Evolutionary conservation across 2,113 vertebrate species (phyloP).

Genomic region (Microcebus lehilahytsara): DNA sequence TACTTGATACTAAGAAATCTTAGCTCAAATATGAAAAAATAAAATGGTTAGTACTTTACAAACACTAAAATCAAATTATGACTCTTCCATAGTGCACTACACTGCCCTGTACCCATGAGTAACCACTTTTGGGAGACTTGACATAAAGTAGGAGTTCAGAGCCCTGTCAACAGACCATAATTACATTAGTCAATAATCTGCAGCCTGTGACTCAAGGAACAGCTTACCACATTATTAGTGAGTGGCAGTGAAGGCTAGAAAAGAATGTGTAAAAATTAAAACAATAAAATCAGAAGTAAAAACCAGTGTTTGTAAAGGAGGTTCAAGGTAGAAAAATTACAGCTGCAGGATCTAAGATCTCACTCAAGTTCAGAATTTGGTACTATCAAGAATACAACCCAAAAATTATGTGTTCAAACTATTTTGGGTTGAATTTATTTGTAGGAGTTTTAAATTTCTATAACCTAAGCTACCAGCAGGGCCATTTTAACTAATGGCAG

Average conservation of each 20-base stretch:
- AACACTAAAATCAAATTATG: not conserved
- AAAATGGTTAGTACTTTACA: not conserved
- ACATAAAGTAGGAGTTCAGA: conserved; percentile 34
- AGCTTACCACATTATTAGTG: conserved; percentile 37
- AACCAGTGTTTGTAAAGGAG: not conserved
- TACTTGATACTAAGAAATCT: not conserved
- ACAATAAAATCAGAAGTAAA: conserved; percentile 53
- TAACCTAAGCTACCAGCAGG: not conserved
- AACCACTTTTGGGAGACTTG: not conserved
- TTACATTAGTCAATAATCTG: conserved; percentile 64
- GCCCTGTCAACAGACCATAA: conserved; percentile 50
- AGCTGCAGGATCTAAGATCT: conserved; percentile 4
- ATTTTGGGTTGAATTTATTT: not conserved
- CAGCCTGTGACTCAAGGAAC: conserved; percentile 47
- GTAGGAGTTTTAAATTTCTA: not conserved
- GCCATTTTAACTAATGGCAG: not conserved
- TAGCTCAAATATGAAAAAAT: not conserved
- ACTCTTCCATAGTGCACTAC: not conserved
- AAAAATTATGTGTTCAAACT: not conserved
- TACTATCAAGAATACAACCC: conserved; percentile 17
- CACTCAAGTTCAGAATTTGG: not conserved
- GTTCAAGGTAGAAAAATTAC: conserved; percentile 50
- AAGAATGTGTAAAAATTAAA: conserved; percentile 69
- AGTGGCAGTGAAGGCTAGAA: conserved; percentile 39
- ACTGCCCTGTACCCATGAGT: not conserved